Evolutionary conservation across 2,113 vertebrate species (phyloP), one percentile per base, ranked within the genome.

Genomic region (Hippocampus mohnikei): DNA sequence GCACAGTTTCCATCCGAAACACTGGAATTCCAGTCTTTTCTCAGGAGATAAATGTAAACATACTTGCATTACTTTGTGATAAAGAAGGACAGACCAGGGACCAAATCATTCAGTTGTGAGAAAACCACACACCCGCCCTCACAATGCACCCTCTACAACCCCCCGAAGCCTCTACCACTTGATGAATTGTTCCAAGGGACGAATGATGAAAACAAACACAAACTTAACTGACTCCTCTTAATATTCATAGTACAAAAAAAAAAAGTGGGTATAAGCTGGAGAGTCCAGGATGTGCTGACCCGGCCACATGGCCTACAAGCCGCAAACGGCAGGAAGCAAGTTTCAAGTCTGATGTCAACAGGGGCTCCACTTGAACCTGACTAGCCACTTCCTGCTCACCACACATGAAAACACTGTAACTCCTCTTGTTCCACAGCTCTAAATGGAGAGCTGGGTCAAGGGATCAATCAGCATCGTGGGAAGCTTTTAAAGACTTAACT

Each of bases 391-490:
- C 86, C 85, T 88, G 81, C 78, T 87, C 67, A 79, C 84, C 80
- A 76, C 76, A 84, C 79, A 84, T 79, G 79, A 78, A 80, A 87
- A 79, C 66, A 72, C 76, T 78, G 78, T 42, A 84, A 81, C 68
- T 87, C 87, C 83, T 80, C 76, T 72, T 70, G 82, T 82, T 83
- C 88, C 82, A 79, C 81, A 60, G 84, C 75, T 88, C 76, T 73
- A 90, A 90, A 91, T 90, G 87, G 91, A 91, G 86, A 65, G 77
- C 58, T 16, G 58, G 84, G 74, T 79, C 75, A 77, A 68, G 77
- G 75, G 88, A 92, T 92, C 90, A 91, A 91, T 91, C 81, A 79
- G 72, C 78, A 76, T 84, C 84, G 81, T 88, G 87, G 87, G 83
- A 89, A 88, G 89, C 88, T 92, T 91, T 91, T 89, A 92, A 83